A percentile compares a stretch with the other conserved stretches of the same genome.
Conservation (phyloP, 1,140 invertebrate species). For the Lethocerus indicus region DNA sequence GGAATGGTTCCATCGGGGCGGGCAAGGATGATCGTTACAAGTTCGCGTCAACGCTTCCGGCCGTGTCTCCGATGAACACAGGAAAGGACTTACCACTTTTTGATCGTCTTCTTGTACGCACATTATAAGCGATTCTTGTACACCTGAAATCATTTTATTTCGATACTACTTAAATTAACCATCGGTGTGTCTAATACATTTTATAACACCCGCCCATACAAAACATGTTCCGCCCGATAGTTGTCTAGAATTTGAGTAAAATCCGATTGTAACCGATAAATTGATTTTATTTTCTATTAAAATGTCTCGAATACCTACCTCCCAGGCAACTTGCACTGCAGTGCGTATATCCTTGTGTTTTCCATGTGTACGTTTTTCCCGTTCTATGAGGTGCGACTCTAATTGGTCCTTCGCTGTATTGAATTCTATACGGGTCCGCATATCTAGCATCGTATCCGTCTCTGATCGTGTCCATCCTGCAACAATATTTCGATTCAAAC, state of each 20-base stretch:
- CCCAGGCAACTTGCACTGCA: slow-evolving; percentile 91
- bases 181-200: background rate
- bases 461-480: slow-evolving; percentile 27
- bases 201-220: background rate
- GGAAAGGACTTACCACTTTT: slow-evolving; percentile 62
- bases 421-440: slow-evolving; percentile 35
- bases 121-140: slow-evolving; percentile 78
- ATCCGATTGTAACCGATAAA: too few species aligned
- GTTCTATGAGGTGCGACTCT: slow-evolving; percentile 33
- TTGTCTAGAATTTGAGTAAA: too few species aligned
- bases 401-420: slow-evolving; percentile 12
- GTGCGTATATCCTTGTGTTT: slow-evolving; percentile 65
- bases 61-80: slow-evolving; percentile 58
- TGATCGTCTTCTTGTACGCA: slow-evolving; percentile 75
- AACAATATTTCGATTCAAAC: too few species aligned
- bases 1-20: slow-evolving; percentile 73
- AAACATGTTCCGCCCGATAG: too few species aligned
- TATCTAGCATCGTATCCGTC: slow-evolving; percentile 35
- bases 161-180: background rate
- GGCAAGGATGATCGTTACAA: slow-evolving; percentile 86
- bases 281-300: too few species aligned
- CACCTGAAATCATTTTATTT: slow-evolving; percentile 27
- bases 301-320: slow-evolving; percentile 38
- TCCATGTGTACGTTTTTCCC: slow-evolving; percentile 59
- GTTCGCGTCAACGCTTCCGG: slow-evolving; percentile 78